These are phyloP conservation scores for Globodera ellingtonae DNA, from an alignment of 1,140 invertebrate species.

Conservation along the genomic window DNA sequence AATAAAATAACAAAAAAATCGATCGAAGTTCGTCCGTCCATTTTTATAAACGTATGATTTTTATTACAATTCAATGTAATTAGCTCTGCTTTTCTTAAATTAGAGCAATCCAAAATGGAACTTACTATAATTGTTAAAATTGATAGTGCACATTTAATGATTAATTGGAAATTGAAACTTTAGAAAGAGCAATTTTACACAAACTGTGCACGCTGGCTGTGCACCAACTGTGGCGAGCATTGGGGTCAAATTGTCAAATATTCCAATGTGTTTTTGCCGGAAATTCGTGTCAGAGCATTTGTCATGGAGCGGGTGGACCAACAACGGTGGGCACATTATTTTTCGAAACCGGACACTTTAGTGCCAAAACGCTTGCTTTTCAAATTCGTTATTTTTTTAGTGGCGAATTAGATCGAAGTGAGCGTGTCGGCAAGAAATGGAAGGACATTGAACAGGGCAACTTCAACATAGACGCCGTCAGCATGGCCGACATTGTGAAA, in stretches of 20 bases:
- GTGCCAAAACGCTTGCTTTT: background rate
- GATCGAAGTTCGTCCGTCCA: no score
- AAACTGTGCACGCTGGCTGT: slow-evolving; percentile 41
- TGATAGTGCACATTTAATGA: no score
- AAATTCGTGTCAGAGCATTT: slow-evolving; percentile 19
- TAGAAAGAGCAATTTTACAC: slow-evolving; percentile 36
- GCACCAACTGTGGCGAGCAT: slow-evolving; percentile 22
- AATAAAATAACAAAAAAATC: no score
- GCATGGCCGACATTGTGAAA: slow-evolving; percentile 25
- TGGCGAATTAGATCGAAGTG: background rate
- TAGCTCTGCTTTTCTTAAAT: no score
- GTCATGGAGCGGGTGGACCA: slow-evolving; percentile 26
- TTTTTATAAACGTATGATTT: no score
- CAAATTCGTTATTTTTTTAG: slow-evolving; percentile 3
- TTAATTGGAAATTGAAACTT: no score
- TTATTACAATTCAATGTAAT: no score
- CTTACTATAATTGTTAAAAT: background rate
- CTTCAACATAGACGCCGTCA: slow-evolving; percentile 36
- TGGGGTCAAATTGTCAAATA: slow-evolving; percentile 41
- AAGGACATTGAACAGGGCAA: slow-evolving; percentile 28
- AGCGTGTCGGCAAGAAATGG: slow-evolving; percentile 21
- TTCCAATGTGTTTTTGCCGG: slow-evolving; percentile 36
- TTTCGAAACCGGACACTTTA: background rate
- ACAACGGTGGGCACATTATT: background rate
- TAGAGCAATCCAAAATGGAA: background rate